These are phyloP conservation scores for Psix sp. DNA, from an alignment of 1,140 invertebrate genomes.

Conservation along the genomic window DNA sequence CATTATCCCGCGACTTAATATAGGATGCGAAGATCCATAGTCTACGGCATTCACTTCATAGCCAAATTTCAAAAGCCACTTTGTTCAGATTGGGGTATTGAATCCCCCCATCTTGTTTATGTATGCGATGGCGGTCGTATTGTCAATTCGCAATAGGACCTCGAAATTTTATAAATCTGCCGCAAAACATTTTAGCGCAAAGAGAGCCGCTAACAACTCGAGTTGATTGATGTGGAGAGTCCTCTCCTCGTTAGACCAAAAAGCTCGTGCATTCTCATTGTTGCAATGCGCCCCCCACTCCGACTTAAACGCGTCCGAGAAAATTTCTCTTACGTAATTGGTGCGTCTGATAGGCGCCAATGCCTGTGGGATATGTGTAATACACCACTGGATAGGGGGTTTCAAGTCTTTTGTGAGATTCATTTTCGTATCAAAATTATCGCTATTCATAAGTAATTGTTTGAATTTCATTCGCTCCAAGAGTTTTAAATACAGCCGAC, in stretches of 20 bases:
- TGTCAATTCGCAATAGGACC: too few relatives aligned
- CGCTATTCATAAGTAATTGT: too few relatives aligned
- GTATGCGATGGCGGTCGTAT: conserved; percentile 1
- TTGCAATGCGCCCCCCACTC: conserved; percentile 38
- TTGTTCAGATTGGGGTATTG: conserved; percentile 4
- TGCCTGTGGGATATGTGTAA: background rate
- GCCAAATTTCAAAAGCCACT: conserved; percentile 6
- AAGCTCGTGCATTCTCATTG: background rate
- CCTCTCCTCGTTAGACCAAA: conserved; percentile 13
- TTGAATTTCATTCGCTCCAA: too few relatives aligned
- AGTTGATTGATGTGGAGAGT: conserved; percentile 10
- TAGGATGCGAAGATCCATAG: conserved; percentile 16
- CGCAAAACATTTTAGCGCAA: too few relatives aligned
- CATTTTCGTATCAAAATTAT: too few relatives aligned
- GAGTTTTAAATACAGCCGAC: conserved; percentile 21
- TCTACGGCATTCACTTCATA: background rate
- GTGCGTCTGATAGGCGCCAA: conserved; percentile 3
- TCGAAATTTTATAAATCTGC: too few relatives aligned
- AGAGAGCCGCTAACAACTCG: conserved; percentile 14
- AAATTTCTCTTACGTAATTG: conserved; percentile 27
- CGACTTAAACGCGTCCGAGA: conserved; percentile 29
- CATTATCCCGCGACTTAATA: background rate
- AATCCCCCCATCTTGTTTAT: conserved; percentile 7
- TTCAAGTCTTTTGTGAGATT: too few relatives aligned
- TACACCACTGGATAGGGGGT: conserved; percentile 17